Evolutionary conservation across 2,888 invertebrate species (phyloP), one percentile per base, ranked within the genome.

Genomic region (Drosophila meridiana): DNA sequence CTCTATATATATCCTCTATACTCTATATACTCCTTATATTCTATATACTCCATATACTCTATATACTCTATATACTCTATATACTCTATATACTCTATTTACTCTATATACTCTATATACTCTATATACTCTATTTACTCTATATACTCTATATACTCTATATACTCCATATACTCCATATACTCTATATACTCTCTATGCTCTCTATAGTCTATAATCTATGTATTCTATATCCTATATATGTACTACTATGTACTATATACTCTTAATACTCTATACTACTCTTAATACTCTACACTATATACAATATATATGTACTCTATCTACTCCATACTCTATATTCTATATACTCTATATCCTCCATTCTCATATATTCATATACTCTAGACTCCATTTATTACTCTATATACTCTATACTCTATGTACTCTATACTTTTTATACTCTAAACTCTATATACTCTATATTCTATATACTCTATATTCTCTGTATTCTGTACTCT

Each of bases 391-490:
- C n/a, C n/a, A n/a, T n/a, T n/a, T n/a, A n/a, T n/a, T n/a, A n/a
- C n/a, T n/a, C n/a, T n/a, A n/a, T n/a, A n/a, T n/a, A n/a, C 28
- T 47, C 47, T 47, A 47, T 47, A 47, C 28, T 47, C 28, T 47
- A 47, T 47, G n/a, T n/a, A 47, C 28, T 47, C 47, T 47, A 47
- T 28, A 28, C 14, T 47, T n/a, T n/a, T n/a, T n/a, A n/a, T n/a
- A n/a, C n/a, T n/a, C n/a, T n/a, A n/a, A n/a, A 47, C 28, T 47
- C 28, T 47, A 47, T 47, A 48, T 30, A 30, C 14, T 14, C 48
- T 48, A 45, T 11, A 26, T 7, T 47, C 13, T 47, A 47, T 47
- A 48, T 30, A 30, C 14, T 14, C 48, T 48, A 45, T 11, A 26
- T 7, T 47, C 13, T 47, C 28, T 47, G n/a, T n/a, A n/a, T n/a